Evolutionary conservation across 2,888 invertebrate genomes (phyloP).

Genomic region (Cinara cedri): DNA sequence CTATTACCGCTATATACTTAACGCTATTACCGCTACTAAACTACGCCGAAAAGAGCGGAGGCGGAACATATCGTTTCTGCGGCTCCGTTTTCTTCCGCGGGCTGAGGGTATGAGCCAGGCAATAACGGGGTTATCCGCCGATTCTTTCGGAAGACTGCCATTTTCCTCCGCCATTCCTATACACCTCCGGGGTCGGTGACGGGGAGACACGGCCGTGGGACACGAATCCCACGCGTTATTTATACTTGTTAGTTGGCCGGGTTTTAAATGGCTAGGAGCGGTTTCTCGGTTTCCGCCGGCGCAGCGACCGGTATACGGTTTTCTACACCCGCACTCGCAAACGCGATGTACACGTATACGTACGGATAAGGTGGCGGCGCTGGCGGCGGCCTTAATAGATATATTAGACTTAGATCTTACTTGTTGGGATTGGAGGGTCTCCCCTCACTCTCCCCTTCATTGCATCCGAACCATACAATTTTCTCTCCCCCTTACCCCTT

Average conservation of each 20-base stretch:
- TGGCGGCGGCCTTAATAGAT: slow-evolving; percentile 8
- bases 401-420: too few species aligned
- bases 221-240: slow-evolving; percentile 43
- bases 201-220: slow-evolving; percentile 27
- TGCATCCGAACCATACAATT: too few species aligned
- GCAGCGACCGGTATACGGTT: too few species aligned
- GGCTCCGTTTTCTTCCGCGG: not conserved
- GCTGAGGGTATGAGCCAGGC: too few species aligned
- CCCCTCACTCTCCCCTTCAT: too few species aligned
- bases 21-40: not conserved
- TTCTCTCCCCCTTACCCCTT: too few species aligned
- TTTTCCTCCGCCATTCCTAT: not conserved
- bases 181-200: not conserved
- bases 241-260: slow-evolving; percentile 53
- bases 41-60: not conserved
- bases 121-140: not conserved
- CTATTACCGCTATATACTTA: too few species aligned
- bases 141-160: slow-evolving; percentile 30
- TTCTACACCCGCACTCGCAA: slow-evolving; percentile 16
- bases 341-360: not conserved
- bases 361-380: not conserved
- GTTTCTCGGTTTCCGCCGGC: not conserved
- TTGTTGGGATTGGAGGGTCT: too few species aligned
- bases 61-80: slow-evolving; percentile 3
- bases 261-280: slow-evolving; percentile 32